These are phyloP conservation scores for Cardinalis cardinalis DNA, from an alignment of 2,113 vertebrate genomes.

Conservation along the genomic window DNA sequence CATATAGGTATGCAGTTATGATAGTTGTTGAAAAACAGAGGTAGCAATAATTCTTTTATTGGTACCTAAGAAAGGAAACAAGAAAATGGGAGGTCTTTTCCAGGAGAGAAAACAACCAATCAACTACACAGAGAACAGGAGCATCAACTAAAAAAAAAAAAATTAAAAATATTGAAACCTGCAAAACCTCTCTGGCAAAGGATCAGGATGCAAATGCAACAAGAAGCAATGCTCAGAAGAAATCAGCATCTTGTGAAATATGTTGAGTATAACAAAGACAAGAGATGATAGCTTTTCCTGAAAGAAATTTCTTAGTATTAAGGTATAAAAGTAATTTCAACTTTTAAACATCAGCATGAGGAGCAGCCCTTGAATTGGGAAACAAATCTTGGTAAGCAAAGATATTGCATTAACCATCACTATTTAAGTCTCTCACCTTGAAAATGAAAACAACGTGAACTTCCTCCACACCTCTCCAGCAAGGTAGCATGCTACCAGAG, in stretches of 20 bases:
- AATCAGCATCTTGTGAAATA: neutral
- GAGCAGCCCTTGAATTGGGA: neutral
- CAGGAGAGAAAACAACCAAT: neutral
- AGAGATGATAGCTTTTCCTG: neutral
- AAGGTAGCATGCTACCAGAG: neutral
- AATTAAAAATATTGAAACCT: neutral
- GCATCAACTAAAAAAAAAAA: accelerated
- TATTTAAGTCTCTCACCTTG: neutral
- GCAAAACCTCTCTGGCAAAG: neutral
- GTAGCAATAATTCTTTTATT: neutral
- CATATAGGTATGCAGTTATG: neutral
- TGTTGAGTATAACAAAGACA: neutral
- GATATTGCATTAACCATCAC: neutral
- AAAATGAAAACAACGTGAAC: neutral
- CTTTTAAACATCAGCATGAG: neutral
- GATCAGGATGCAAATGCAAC: neutral
- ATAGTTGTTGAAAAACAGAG: neutral
- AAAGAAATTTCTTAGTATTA: neutral
- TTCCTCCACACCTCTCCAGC: neutral
- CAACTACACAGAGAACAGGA: neutral
- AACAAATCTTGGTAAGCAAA: neutral
- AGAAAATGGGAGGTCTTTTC: neutral
- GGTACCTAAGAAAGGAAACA: neutral
- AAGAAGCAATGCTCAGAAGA: neutral
- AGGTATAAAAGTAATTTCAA: neutral